These are phyloP conservation scores for Isoperla grammatica DNA, from an alignment of 2,888 invertebrate genomes.

Conservation along the genomic window DNA sequence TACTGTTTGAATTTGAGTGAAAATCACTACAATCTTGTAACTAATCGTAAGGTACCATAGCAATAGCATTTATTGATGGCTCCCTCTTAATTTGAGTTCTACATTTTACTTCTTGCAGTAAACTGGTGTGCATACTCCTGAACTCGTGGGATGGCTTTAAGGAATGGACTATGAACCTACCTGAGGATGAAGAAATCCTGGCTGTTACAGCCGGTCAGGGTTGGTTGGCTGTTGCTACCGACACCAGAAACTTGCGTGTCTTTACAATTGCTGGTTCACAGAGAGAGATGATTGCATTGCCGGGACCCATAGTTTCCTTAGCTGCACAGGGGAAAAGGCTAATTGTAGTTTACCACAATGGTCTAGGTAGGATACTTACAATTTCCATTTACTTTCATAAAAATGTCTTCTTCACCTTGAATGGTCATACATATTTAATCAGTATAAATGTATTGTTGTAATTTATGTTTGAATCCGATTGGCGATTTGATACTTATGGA, in stretches of 20 bases:
- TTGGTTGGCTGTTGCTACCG: constrained; percentile 77
- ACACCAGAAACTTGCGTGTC: constrained; percentile 67
- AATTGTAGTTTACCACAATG: constrained; percentile 61
- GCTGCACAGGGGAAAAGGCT: constrained; percentile 56
- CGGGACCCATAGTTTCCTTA: constrained; percentile 67
- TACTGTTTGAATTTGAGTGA: too few species aligned
- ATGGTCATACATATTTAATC: too few species aligned
- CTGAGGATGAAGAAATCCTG: constrained; percentile 70
- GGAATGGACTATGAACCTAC: constrained; percentile 79
- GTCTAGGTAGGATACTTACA: constrained; percentile 44
- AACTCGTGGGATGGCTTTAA: constrained; percentile 46
- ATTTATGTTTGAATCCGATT: too few species aligned
- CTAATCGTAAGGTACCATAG: too few species aligned
- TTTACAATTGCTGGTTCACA: constrained; percentile 86
- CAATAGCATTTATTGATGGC: too few species aligned
- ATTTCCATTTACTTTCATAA: too few species aligned
- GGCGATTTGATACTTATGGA: too few species aligned
- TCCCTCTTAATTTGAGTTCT: too few species aligned
- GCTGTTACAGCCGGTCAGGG: constrained; percentile 60
- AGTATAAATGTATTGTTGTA: too few species aligned
- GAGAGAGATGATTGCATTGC: constrained; percentile 64
- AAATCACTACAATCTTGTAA: too few species aligned
- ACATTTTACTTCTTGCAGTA: constrained; percentile 29
- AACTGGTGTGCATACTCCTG: constrained; percentile 29
- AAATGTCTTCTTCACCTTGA: too few species aligned